Percentiles rank a stretch among this genome's conserved stretches.
phyloP scores from a whole-genome alignment of 2,888 invertebrate species.

The Polylopha cassiicola region DNA sequence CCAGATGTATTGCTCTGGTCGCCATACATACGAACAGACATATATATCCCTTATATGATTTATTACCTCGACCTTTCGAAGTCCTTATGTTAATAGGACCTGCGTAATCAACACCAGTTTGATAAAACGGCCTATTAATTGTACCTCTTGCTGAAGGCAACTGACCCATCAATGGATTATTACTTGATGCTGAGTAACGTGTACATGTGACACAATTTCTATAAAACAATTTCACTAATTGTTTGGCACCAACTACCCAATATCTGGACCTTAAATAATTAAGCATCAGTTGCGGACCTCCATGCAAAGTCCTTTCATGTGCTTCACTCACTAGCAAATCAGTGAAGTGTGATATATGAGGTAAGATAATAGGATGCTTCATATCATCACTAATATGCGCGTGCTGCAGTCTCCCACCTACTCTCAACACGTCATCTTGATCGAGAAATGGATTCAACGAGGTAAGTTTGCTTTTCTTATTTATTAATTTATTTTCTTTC shows the following conservation, averaged over 20 bases:
- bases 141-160: constrained; percentile 2
- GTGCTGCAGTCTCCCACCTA: no score
- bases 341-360: neutral
- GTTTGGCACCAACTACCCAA: constrained; percentile 5
- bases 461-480: no score
- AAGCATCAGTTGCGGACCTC: constrained; percentile 5
- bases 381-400: constrained; percentile 1
- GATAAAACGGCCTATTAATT: neutral
- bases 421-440: no score
- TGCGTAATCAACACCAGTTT: constrained; percentile 4
- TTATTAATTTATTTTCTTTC: no score
- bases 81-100: constrained; percentile 1
- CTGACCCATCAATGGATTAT: constrained; percentile 4
- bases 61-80: neutral
- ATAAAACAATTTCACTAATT: neutral
- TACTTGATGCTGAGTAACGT: neutral
- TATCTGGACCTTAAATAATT: constrained; percentile 5
- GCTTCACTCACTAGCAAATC: constrained; percentile 5
- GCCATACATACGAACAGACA: no score
- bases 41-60: constrained; percentile 7
- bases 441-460: no score
- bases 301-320: constrained; percentile 8
- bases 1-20: neutral
- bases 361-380: constrained; percentile 9
- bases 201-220: constrained; percentile 1